These are phyloP conservation scores for Orbicella faveolata DNA, from an alignment of 64 coral and sea anemone species.

Conservation along the genomic window DNA sequence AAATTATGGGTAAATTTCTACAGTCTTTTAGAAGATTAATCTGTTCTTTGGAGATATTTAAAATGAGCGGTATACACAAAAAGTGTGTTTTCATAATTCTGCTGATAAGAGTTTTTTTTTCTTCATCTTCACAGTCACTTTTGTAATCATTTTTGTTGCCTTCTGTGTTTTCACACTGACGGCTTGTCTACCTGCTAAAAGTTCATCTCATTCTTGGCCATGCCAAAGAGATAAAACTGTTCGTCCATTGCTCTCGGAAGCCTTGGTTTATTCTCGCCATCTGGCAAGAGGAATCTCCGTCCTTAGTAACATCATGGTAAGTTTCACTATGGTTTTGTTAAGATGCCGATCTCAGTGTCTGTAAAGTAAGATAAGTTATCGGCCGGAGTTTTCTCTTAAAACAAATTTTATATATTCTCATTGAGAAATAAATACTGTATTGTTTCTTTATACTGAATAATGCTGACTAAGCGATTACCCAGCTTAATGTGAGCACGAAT, in stretches of 20 bases:
- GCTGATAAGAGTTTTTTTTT: neutral
- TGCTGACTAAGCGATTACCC: no score
- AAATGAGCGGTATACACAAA: neutral
- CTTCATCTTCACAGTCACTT: neutral
- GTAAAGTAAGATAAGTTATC: neutral
- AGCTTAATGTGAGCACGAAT: no score
- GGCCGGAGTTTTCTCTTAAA: neutral
- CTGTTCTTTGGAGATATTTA: neutral
- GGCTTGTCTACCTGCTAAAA: neutral
- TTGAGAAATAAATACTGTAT: no score
- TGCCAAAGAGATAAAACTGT: neutral
- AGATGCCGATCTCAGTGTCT: neutral
- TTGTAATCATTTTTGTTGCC: neutral
- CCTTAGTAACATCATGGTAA: constrained; percentile 12
- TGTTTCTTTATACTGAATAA: no score
- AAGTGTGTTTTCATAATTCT: neutral
- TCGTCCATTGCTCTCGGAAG: neutral
- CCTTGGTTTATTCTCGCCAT: neutral
- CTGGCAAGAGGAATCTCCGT: neutral
- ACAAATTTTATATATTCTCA: no score
- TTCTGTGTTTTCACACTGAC: neutral
- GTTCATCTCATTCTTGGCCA: neutral
- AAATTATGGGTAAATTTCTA: no score
- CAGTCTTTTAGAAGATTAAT: no score
- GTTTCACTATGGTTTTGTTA: neutral